Evolutionary conservation across 2,113 vertebrate genomes (phyloP).

Genomic region (Percina caprodes): DNA sequence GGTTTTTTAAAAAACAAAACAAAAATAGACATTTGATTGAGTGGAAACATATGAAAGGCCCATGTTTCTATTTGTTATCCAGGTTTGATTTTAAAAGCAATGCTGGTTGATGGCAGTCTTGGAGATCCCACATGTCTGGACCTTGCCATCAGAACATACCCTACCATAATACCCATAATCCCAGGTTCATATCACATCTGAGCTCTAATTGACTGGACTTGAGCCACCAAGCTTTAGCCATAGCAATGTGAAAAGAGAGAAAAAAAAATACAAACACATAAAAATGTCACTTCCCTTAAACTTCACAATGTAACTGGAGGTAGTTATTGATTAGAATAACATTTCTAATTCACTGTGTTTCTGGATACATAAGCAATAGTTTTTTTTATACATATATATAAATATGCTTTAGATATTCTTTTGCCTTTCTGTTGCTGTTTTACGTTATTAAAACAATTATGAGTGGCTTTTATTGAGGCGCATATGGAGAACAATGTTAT

Average conservation of each 20-base stretch:
- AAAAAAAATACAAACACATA: no score
- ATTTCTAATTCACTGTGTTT: background rate
- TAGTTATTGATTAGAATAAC: slow-evolving; percentile 6
- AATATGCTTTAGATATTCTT: background rate
- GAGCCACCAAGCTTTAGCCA: background rate
- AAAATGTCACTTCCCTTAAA: background rate
- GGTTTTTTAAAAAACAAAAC: no score
- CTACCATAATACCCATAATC: background rate
- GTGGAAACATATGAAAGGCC: background rate
- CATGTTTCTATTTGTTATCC: background rate
- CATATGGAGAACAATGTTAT: background rate
- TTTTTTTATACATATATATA: background rate
- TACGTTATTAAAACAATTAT: slow-evolving; percentile 7
- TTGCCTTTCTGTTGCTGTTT: slow-evolving; percentile 25
- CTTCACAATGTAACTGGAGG: background rate
- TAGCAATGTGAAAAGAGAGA: background rate
- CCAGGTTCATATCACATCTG: background rate
- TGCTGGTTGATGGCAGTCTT: slow-evolving; percentile 4
- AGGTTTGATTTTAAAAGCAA: background rate
- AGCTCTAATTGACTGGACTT: background rate
- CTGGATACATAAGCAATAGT: background rate
- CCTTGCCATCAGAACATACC: background rate
- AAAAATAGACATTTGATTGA: background rate
- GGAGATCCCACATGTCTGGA: background rate
- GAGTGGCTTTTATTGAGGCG: slow-evolving; percentile 2